phyloP scores from a whole-genome alignment of 2,113 vertebrate species.

The Sapayoa aenigma region DNA sequence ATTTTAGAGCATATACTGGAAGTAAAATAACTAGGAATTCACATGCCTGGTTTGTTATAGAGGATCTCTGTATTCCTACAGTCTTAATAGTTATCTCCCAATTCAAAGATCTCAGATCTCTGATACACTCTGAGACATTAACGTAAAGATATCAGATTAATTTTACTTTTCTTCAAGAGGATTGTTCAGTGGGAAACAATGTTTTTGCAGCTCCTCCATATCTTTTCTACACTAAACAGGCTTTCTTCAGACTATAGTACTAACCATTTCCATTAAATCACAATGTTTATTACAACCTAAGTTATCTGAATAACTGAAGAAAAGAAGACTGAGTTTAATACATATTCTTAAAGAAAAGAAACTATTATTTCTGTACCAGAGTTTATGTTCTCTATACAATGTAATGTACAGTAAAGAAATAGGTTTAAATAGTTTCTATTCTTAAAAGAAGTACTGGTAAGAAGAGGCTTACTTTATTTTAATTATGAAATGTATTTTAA shows the following conservation, averaged over 20 bases:
- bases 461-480: background rate
- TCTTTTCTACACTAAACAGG: background rate
- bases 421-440: background rate
- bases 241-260: background rate
- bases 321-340: background rate
- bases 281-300: background rate
- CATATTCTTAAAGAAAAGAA: background rate
- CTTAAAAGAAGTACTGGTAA: background rate
- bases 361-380: background rate
- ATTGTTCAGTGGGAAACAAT: background rate
- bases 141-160: background rate
- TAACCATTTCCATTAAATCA: background rate
- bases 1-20: background rate
- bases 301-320: background rate
- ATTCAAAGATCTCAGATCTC: background rate
- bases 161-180: slow-evolving; percentile 5
- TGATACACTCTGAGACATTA: background rate
- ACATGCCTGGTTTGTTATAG: background rate
- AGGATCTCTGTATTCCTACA: background rate
- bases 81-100: background rate
- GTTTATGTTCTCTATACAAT: background rate
- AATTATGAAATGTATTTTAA: background rate
- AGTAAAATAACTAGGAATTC: background rate
- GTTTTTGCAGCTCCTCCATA: background rate
- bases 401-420: background rate